phyloP scores from a whole-genome alignment of 2,797 vertebrate species.

The Pantherophis vulpinus region DNA sequence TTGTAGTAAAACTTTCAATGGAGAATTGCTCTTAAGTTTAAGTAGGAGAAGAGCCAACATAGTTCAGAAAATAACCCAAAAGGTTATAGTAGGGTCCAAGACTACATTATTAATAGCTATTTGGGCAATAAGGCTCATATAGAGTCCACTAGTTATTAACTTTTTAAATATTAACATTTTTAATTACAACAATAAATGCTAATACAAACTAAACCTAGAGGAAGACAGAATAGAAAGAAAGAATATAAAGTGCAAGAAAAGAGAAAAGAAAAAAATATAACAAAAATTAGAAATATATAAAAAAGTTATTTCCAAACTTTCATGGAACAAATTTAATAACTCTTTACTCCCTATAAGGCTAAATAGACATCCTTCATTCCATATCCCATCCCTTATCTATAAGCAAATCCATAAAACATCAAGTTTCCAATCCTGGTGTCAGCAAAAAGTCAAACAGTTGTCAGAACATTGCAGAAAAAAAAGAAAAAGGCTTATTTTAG shows the following conservation, averaged over 20 bases:
- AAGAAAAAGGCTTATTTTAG: background rate
- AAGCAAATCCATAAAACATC: background rate
- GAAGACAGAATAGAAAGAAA: background rate
- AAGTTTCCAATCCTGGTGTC: background rate
- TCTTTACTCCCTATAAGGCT: background rate
- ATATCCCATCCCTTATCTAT: background rate
- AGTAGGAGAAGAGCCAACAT: background rate
- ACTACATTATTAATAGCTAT: background rate
- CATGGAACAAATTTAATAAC: background rate
- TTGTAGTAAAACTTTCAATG: background rate
- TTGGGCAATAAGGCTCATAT: background rate
- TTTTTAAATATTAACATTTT: background rate
- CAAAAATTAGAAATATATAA: background rate
- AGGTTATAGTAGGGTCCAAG: background rate
- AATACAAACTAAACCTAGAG: background rate
- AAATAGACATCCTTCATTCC: background rate
- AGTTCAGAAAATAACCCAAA: background rate
- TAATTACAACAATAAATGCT: background rate
- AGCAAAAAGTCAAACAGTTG: background rate
- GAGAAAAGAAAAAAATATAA: background rate
- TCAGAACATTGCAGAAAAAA: background rate
- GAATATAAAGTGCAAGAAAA: background rate
- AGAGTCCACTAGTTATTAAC: background rate
- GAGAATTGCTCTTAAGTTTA: background rate
- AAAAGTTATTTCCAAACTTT: background rate